Conservation (phyloP, 2,888 invertebrate genomes). For the Ceraclea dissimilis region DNA sequence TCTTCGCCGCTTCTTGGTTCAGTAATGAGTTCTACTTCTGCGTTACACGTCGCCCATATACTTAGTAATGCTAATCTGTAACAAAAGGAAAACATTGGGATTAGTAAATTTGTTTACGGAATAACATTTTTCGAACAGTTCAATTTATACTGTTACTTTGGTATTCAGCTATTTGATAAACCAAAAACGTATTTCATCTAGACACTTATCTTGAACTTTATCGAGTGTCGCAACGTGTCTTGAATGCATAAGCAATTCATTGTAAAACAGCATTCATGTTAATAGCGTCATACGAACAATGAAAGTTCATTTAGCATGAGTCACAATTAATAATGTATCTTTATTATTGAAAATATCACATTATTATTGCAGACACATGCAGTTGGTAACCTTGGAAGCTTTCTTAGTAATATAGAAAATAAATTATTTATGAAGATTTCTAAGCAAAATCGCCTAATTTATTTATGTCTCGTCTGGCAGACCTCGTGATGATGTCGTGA, state of each 20-base stretch:
- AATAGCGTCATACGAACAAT: neutral
- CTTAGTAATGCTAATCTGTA: slow-evolving; percentile 46
- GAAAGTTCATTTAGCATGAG: slow-evolving; percentile 1
- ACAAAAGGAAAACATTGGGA: slow-evolving; percentile 23
- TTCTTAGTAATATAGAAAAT: neutral
- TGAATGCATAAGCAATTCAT: neutral
- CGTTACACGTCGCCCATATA: slow-evolving; percentile 34
- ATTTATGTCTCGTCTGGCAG: neutral
- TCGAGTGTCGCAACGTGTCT: neutral
- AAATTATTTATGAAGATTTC: neutral
- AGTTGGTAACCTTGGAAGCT: neutral
- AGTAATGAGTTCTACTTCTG: slow-evolving; percentile 54
- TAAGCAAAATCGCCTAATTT: neutral
- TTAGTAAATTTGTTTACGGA: neutral
- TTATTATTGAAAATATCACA: neutral
- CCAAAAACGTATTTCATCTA: neutral
- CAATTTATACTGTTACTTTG: neutral
- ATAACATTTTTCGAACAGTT: neutral
- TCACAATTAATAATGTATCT: neutral
- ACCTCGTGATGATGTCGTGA: too few species aligned
- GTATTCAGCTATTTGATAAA: neutral
- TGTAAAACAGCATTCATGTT: neutral
- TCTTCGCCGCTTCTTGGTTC: slow-evolving; percentile 59
- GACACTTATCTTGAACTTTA: neutral
- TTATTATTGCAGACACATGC: neutral